phyloP scores from a whole-genome alignment of 1,140 invertebrate species.

The Bombyx mandarina region DNA sequence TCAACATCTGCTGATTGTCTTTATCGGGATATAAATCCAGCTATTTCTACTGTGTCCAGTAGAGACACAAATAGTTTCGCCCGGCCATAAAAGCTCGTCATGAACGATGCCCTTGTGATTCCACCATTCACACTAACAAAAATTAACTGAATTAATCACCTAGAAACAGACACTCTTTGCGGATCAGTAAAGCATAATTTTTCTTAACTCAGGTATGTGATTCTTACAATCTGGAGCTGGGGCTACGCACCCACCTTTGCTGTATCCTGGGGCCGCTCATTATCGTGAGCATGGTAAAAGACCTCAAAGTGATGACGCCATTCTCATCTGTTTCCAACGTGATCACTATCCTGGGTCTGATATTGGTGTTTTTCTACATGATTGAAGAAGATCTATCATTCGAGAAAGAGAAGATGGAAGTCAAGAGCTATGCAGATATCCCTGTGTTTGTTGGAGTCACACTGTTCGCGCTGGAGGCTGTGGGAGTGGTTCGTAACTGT shows the following conservation, averaged over 20 bases:
- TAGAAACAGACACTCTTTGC: no score
- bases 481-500: slow-evolving; percentile 76
- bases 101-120: no score
- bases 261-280: slow-evolving; percentile 79
- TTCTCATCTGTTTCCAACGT: slow-evolving; percentile 82
- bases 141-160: no score
- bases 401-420: slow-evolving; percentile 53
- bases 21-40: no score
- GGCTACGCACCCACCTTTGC: slow-evolving; percentile 74
- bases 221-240: slow-evolving; percentile 25
- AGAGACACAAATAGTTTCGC: no score
- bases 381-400: slow-evolving; percentile 71
- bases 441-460: slow-evolving; percentile 83
- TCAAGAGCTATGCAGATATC: slow-evolving; percentile 59
- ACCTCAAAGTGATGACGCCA: slow-evolving; percentile 81
- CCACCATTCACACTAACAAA: no score
- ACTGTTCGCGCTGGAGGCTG: slow-evolving; percentile 87
- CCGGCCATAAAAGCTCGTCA: no score
- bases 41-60: no score
- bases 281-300: slow-evolving; percentile 79
- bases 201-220: slow-evolving; percentile 32
- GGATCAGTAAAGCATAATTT: no score
- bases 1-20: no score
- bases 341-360: slow-evolving; percentile 75
- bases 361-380: slow-evolving; percentile 81